Conservation (phyloP, 2,797 vertebrate genomes). For the Erethizon dorsatum region DNA sequence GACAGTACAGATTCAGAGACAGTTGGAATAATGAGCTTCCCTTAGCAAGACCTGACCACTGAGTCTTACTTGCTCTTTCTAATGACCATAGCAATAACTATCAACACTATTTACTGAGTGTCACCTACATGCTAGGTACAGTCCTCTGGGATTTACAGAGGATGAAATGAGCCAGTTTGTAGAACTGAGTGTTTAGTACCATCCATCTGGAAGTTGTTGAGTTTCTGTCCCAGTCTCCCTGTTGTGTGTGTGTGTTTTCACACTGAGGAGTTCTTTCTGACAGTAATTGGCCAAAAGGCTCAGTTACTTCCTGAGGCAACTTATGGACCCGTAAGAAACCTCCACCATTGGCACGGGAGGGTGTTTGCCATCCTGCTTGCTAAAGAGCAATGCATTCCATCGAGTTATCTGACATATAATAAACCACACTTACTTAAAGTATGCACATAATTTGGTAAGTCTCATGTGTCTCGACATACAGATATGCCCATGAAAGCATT, state of each 20-base stretch:
- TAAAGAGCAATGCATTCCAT: background rate
- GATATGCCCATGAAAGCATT: background rate
- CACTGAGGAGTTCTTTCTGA: conserved; percentile 24
- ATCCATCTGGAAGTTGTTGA: conserved; percentile 52
- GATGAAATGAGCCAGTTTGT: background rate
- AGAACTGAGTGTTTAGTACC: background rate
- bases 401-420: background rate
- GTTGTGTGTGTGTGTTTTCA: conserved; percentile 57
- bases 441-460: background rate
- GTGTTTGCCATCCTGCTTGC: background rate
- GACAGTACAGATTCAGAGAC: background rate
- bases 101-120: background rate
- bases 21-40: conserved; percentile 30
- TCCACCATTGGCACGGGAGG: background rate
- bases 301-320: conserved; percentile 14
- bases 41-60: conserved; percentile 1
- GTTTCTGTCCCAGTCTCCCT: conserved; percentile 35
- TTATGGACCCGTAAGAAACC: background rate
- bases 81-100: background rate
- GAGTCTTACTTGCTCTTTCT: conserved; percentile 12
- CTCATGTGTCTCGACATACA: background rate
- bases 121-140: background rate
- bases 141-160: background rate
- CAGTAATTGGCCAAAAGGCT: conserved; percentile 43
- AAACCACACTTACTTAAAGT: background rate